phyloP scores from a whole-genome alignment of 1,140 invertebrate genomes.

The Drosophila ficusphila region DNA sequence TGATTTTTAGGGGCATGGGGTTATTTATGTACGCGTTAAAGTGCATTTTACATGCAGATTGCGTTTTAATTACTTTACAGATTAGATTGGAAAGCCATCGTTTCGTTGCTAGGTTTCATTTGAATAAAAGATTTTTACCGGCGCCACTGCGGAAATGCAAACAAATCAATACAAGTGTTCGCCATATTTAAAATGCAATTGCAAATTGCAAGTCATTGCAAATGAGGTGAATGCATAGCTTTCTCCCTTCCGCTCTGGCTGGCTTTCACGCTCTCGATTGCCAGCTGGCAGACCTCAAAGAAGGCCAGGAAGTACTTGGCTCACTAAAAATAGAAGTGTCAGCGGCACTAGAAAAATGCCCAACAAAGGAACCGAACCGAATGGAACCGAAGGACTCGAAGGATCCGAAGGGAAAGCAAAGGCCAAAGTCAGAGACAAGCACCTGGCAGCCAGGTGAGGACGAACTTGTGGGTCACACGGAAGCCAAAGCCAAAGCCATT shows the following conservation, averaged over 20 bases:
- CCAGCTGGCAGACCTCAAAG: slow-evolving; percentile 38
- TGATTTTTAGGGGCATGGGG: too few relatives aligned
- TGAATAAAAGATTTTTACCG: too few relatives aligned
- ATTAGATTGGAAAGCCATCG: too few relatives aligned
- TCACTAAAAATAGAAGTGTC: slow-evolving; percentile 64
- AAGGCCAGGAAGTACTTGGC: slow-evolving; percentile 20
- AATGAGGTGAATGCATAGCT: slow-evolving; percentile 10
- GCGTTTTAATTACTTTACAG: too few relatives aligned
- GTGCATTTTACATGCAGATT: too few relatives aligned
- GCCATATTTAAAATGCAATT: slow-evolving; percentile 31
- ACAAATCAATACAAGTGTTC: slow-evolving; percentile 10
- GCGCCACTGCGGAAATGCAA: too few relatives aligned
- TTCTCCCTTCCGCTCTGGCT: not conserved
- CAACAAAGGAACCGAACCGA: slow-evolving; percentile 24
- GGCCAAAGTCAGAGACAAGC: slow-evolving; percentile 21
- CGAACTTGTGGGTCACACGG: slow-evolving; percentile 49
- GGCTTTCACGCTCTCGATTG: not conserved
- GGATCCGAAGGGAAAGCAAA: slow-evolving; percentile 12
- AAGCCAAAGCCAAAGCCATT: slow-evolving; percentile 73
- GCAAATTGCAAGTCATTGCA: slow-evolving; percentile 8
- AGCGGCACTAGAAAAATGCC: slow-evolving; percentile 43
- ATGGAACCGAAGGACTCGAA: too few relatives aligned
- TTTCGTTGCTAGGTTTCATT: too few relatives aligned
- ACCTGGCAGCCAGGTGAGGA: slow-evolving; percentile 21
- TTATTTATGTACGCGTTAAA: too few relatives aligned